Evolutionary conservation across 2,797 vertebrate genomes (phyloP).

Genomic region (Cheirogaleus major): DNA sequence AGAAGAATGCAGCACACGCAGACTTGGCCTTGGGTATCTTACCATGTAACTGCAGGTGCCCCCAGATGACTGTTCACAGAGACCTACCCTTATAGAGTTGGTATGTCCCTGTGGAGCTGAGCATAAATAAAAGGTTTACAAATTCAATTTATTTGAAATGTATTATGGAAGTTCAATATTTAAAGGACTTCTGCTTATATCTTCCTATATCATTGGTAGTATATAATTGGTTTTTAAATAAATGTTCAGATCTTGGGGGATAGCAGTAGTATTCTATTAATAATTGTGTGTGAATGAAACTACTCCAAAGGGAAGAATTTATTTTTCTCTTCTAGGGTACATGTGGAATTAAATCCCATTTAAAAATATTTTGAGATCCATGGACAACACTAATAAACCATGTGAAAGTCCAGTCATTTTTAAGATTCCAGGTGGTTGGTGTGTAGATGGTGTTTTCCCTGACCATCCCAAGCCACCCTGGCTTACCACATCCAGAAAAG

Average conservation of each 20-base stretch:
- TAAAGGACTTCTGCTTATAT: background rate
- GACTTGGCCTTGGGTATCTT: background rate
- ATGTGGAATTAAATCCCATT: conserved; percentile 20
- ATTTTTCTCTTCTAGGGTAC: conserved; percentile 22
- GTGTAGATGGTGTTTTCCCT: background rate
- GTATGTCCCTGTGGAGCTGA: background rate
- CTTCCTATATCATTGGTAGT: background rate
- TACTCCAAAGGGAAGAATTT: background rate
- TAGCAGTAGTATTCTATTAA: background rate
- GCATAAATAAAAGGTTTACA: background rate
- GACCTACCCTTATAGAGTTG: background rate
- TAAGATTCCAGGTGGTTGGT: background rate
- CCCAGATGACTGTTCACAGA: background rate
- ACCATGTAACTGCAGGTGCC: background rate
- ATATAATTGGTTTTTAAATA: background rate
- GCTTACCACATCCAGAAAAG: conserved; percentile 38
- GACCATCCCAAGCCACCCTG: conserved; percentile 28
- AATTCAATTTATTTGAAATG: background rate
- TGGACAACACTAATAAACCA: background rate
- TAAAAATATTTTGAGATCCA: conserved; percentile 36
- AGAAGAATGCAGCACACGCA: background rate
- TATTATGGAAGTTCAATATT: background rate
- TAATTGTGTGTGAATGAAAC: background rate
- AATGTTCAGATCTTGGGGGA: background rate
- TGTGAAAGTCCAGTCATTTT: background rate